phyloP scores from a whole-genome alignment of 1,140 invertebrate species.

The Achroia grisella region DNA sequence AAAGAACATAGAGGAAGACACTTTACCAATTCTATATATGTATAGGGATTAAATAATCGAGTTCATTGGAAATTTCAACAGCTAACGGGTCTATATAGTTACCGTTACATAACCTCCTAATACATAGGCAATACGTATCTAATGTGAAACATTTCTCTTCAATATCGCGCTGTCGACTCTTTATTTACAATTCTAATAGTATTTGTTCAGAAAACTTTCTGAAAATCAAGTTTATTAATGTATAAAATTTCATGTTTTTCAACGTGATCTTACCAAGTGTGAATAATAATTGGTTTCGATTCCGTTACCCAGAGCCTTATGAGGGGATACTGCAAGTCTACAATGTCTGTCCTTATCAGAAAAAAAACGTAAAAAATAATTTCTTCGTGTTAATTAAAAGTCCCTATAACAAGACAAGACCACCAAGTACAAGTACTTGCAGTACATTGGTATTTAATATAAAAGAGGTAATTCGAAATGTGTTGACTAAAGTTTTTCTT shows the following conservation, averaged over 20 bases:
- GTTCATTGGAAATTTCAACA: slow-evolving; percentile 22
- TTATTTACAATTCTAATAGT: slow-evolving; percentile 10
- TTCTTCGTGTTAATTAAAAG: too few relatives aligned
- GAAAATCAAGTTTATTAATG: slow-evolving; percentile 1
- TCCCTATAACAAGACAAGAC: too few relatives aligned
- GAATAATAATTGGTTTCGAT: background rate
- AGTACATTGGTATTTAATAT: too few relatives aligned
- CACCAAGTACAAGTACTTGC: too few relatives aligned
- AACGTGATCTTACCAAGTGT: slow-evolving; percentile 5
- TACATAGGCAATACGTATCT: slow-evolving; percentile 28
- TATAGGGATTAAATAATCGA: slow-evolving; percentile 5
- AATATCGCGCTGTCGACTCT: background rate
- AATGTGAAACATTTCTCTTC: slow-evolving; percentile 2
- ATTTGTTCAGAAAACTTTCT: slow-evolving; percentile 7
- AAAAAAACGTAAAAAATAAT: too few relatives aligned
- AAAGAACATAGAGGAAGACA: too few relatives aligned
- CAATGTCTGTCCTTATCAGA: too few relatives aligned
- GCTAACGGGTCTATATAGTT: slow-evolving; percentile 22
- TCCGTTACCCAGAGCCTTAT: too few relatives aligned
- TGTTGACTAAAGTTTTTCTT: too few relatives aligned
- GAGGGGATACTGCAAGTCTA: too few relatives aligned
- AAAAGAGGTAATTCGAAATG: too few relatives aligned
- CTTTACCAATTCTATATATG: too few relatives aligned
- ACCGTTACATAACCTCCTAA: slow-evolving; percentile 25
- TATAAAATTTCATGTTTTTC: slow-evolving; percentile 4